Evolutionary conservation across 2,888 invertebrate species (phyloP).

Genomic region (Limnephilus marmoratus): DNA sequence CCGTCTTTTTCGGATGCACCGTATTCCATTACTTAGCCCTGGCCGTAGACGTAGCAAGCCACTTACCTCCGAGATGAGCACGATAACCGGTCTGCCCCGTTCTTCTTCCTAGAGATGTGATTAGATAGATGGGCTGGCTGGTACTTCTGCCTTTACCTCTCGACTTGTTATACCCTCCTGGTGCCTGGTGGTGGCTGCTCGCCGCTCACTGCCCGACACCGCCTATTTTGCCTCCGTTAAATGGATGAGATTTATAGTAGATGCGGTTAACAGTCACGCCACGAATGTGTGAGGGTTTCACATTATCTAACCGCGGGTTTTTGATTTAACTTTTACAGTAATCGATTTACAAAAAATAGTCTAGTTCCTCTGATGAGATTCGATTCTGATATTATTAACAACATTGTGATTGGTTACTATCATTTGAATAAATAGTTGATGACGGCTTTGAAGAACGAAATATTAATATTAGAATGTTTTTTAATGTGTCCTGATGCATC

Average conservation of each 20-base stretch:
- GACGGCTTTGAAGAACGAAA: not conserved
- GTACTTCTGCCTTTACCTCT: not conserved
- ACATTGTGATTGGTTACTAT: constrained; percentile 9
- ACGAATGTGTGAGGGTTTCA: constrained; percentile 38
- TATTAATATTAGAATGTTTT: not conserved
- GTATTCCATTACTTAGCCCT: constrained; percentile 56
- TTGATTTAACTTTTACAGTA: constrained; percentile 42
- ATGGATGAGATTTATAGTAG: constrained; percentile 40
- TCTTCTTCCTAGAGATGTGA: constrained; percentile 42
- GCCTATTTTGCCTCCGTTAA: constrained; percentile 46
- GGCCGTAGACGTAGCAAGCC: constrained; percentile 51
- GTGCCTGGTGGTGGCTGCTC: not conserved
- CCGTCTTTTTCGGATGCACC: constrained; percentile 48
- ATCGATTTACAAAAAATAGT: constrained; percentile 31
- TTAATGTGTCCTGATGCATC: not conserved
- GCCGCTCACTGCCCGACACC: constrained; percentile 9
- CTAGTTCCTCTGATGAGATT: not conserved
- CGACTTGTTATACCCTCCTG: not conserved
- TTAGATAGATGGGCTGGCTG: constrained; percentile 19
- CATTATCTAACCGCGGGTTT: constrained; percentile 45
- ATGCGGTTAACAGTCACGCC: constrained; percentile 43
- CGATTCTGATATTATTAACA: not conserved
- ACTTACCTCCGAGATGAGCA: constrained; percentile 49
- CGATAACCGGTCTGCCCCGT: constrained; percentile 26
- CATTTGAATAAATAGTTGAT: not conserved